These are phyloP conservation scores for Flexamia atlantica DNA, from an alignment of 2,888 invertebrate genomes.

Conservation along the genomic window DNA sequence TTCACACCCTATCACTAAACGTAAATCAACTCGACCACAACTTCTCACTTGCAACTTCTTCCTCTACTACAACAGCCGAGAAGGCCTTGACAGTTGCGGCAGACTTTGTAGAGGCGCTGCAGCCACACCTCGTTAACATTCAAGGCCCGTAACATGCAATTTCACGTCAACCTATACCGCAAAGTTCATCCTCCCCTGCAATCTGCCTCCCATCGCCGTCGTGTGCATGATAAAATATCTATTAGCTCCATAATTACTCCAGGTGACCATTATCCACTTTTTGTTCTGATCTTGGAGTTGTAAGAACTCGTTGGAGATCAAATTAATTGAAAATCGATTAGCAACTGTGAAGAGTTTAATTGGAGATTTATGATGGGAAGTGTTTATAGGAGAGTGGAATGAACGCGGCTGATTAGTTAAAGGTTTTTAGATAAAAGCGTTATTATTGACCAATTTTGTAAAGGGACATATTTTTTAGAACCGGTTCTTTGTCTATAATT, in stretches of 20 bases:
- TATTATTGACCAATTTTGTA: no score
- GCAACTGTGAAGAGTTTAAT: background rate
- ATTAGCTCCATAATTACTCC: background rate
- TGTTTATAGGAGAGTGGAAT: no score
- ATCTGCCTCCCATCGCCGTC: background rate
- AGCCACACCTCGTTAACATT: conserved; percentile 7
- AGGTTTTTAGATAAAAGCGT: no score
- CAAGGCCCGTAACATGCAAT: conserved; percentile 10
- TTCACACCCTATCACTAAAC: no score
- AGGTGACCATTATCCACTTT: background rate
- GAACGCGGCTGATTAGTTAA: no score
- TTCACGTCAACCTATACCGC: conserved; percentile 30
- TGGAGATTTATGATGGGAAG: background rate
- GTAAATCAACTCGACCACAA: no score
- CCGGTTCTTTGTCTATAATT: no score
- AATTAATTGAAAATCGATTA: background rate
- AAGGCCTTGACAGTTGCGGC: background rate
- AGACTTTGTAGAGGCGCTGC: background rate
- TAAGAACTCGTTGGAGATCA: background rate
- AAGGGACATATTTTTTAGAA: no score
- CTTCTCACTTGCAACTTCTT: no score
- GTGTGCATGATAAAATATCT: background rate
- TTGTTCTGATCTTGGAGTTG: background rate
- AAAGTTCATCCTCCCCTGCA: conserved; percentile 25
- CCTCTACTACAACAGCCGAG: background rate